A percentile compares a stretch with the other conserved stretches of the same genome.
Conservation (phyloP, 1,140 invertebrate species). For the Danaus plexippus region DNA sequence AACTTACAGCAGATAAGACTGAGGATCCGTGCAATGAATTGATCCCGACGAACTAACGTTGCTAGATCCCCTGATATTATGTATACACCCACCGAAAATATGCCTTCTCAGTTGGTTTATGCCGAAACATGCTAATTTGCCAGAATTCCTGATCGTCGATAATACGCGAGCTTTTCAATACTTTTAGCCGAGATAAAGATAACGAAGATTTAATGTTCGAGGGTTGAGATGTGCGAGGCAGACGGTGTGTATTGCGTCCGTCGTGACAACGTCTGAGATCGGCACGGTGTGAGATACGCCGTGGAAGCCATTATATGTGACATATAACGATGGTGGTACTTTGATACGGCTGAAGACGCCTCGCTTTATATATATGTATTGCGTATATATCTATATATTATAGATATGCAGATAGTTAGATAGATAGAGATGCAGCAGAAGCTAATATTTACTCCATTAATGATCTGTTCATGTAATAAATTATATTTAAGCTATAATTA, state of each 20-base stretch:
- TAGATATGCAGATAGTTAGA: neutral
- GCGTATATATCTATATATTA: neutral
- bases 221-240: slow-evolving; percentile 19
- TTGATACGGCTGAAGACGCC: neutral
- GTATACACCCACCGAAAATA: no score
- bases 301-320: slow-evolving; percentile 26
- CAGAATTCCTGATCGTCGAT: slow-evolving; percentile 30
- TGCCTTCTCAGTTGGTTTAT: slow-evolving; percentile 27
- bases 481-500: no score
- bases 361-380: no score
- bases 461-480: no score
- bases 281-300: slow-evolving; percentile 21
- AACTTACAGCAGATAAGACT: slow-evolving; percentile 33
- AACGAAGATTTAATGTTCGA: slow-evolving; percentile 28
- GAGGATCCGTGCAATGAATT: slow-evolving; percentile 48
- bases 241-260: slow-evolving; percentile 23
- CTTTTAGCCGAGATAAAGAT: slow-evolving; percentile 21
- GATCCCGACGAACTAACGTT: slow-evolving; percentile 24
- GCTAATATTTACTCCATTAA: no score
- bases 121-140: slow-evolving; percentile 31
- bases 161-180: slow-evolving; percentile 25
- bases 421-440: no score
- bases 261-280: slow-evolving; percentile 24
- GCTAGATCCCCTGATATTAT: no score
- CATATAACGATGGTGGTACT: slow-evolving; percentile 12